Evolutionary conservation across 2,888 invertebrate genomes (phyloP).

Genomic region (Pyrrhosoma nymphula): DNA sequence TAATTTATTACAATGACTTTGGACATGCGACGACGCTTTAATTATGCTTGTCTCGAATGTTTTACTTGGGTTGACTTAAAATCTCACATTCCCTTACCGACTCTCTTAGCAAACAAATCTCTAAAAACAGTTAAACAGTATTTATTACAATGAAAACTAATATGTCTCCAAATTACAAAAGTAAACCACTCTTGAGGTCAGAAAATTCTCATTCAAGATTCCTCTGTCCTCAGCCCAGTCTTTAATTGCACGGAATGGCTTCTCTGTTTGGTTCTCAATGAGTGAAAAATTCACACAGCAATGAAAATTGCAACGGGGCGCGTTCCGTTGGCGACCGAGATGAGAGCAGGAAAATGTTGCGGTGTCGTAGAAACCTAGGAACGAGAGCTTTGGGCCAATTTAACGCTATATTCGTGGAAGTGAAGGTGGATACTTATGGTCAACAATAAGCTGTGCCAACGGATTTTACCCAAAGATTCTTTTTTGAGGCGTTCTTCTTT

Average conservation of each 20-base stretch:
- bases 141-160: too few species aligned
- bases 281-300: slow-evolving; percentile 38
- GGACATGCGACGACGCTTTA: too few species aligned
- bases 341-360: neutral
- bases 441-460: neutral
- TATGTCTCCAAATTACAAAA: neutral
- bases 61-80: neutral
- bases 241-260: neutral
- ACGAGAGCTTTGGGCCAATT: neutral
- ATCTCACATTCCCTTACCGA: neutral
- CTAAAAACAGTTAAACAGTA: neutral
- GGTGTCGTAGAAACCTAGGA: neutral
- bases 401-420: slow-evolving; percentile 3
- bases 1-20: too few species aligned
- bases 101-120: neutral
- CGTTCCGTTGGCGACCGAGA: neutral
- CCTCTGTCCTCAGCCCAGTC: too few species aligned
- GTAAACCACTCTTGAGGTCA: neutral
- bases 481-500: neutral
- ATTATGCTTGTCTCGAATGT: too few species aligned
- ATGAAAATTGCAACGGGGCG: neutral
- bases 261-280: slow-evolving; percentile 11
- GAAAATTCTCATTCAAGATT: neutral
- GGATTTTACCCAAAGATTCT: neutral
- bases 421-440: neutral